Evolutionary conservation across 2,113 vertebrate genomes (phyloP).

Genomic region (Mesoclemmys tuberculata): DNA sequence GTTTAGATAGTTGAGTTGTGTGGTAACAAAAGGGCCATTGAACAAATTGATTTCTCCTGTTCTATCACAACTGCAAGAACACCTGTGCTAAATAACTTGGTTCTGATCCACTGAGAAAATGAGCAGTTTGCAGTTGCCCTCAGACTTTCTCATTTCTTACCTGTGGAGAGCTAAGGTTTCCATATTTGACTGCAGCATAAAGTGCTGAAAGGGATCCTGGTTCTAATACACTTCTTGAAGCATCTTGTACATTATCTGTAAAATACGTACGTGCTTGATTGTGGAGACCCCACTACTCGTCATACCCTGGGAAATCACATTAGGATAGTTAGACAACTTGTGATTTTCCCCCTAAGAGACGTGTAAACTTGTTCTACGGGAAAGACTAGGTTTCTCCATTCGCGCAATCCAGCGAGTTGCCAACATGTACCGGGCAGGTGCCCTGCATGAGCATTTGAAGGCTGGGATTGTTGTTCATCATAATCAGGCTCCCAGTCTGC

Average conservation of each 20-base stretch:
- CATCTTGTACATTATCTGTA: neutral
- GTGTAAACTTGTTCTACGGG: neutral
- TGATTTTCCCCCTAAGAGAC: neutral
- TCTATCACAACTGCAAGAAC: neutral
- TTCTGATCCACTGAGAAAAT: neutral
- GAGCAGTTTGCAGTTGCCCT: neutral
- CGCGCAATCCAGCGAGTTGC: neutral
- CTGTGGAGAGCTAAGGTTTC: neutral
- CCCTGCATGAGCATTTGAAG: fast-evolving
- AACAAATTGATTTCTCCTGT: neutral
- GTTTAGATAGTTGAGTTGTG: neutral
- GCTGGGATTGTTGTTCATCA: neutral
- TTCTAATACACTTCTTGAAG: neutral
- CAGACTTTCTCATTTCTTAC: neutral
- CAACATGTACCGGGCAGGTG: neutral
- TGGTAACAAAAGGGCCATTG: neutral
- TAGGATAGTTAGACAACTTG: neutral
- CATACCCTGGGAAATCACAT: neutral
- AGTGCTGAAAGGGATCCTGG: fast-evolving
- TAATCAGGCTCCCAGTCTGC: neutral
- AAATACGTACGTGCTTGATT: neutral
- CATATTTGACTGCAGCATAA: neutral
- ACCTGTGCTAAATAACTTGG: neutral
- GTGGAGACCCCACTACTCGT: neutral
- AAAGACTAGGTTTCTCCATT: neutral